phyloP scores from a whole-genome alignment of 2,888 invertebrate genomes.

The Drosophila maculinotata region DNA sequence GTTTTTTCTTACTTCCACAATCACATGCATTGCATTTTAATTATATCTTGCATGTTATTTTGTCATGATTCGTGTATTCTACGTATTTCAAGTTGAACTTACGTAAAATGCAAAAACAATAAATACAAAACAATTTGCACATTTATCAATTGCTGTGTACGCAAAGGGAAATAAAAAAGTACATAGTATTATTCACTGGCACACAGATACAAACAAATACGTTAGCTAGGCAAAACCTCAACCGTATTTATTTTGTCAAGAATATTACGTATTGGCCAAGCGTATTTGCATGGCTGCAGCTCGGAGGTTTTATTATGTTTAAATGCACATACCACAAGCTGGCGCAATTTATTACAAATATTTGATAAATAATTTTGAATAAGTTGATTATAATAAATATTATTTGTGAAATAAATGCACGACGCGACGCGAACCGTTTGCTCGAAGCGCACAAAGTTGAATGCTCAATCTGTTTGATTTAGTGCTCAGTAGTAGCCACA shows the following conservation, averaged over 20 bases:
- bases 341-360: slow-evolving; percentile 1
- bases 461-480: slow-evolving; percentile 45
- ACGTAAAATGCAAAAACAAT: slow-evolving; percentile 57
- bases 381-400: slow-evolving; percentile 10
- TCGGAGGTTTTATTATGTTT: neutral
- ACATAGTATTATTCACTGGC: slow-evolving; percentile 31
- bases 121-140: slow-evolving; percentile 48
- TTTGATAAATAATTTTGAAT: neutral
- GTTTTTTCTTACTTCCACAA: slow-evolving; percentile 1
- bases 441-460: slow-evolving; percentile 63
- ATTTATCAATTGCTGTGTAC: slow-evolving; percentile 42
- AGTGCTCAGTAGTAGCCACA: slow-evolving; percentile 13
- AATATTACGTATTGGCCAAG: neutral
- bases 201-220: neutral
- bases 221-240: slow-evolving; percentile 5
- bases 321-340: slow-evolving; percentile 5
- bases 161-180: slow-evolving; percentile 7
- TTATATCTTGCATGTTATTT: slow-evolving; percentile 10
- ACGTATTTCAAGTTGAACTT: slow-evolving; percentile 44
- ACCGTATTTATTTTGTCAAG: slow-evolving; percentile 13
- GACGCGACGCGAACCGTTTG: slow-evolving; percentile 56
- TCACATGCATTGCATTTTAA: slow-evolving; percentile 11
- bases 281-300: neutral
- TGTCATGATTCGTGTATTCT: slow-evolving; percentile 13
- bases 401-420: slow-evolving; percentile 2